Conservation (phyloP, 2,113 vertebrate genomes). For the Macaca fascicularis region T2T-MFA8v1.1 NC_088381.1:35385001-35385500, state of each 20-base stretch:
- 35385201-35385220: slow-evolving; percentile 51
- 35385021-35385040: slow-evolving; percentile 78
- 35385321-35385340: background rate
- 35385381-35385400: background rate
- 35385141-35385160: slow-evolving; percentile 86
- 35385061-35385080: slow-evolving; percentile 85
- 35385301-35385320: slow-evolving; percentile 41
- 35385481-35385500: background rate
- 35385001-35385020: slow-evolving; percentile 78
- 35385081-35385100: slow-evolving; percentile 86
- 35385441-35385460: background rate
- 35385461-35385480: background rate
- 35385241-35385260: slow-evolving; percentile 34
- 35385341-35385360: slow-evolving; percentile 24
- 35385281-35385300: background rate
- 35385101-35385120: slow-evolving; percentile 87
- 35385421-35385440: slow-evolving; percentile 35
- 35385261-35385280: slow-evolving; percentile 45
- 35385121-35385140: slow-evolving; percentile 88
- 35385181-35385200: slow-evolving; percentile 58
- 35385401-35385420: slow-evolving; percentile 30
- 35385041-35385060: slow-evolving; percentile 84
- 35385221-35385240: slow-evolving; percentile 42
- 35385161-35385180: slow-evolving; percentile 68
- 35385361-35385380: background rate